These are phyloP conservation scores for Peucedramus taeniatus DNA, from an alignment of 2,113 vertebrate genomes.

Conservation along the genomic window DNA sequence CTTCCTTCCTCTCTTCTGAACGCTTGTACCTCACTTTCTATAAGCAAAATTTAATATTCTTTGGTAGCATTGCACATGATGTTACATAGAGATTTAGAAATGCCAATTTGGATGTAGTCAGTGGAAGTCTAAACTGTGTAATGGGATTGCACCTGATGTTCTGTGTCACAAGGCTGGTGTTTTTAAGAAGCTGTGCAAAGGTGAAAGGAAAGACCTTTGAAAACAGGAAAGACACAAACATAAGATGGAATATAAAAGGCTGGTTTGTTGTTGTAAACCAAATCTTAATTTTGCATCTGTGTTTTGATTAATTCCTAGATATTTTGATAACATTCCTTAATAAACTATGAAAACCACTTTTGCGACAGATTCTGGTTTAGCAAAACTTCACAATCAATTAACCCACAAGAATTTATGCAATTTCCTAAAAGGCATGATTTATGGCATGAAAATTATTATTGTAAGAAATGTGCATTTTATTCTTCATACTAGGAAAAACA, in stretches of 20 bases:
- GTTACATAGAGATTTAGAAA: neutral
- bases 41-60: neutral
- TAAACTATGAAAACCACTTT: neutral
- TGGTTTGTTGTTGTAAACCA: neutral
- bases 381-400: neutral
- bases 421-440: neutral
- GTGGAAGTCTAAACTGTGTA: neutral
- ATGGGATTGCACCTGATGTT: neutral
- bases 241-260: neutral
- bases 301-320: neutral
- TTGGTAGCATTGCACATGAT: neutral
- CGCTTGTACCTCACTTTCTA: neutral
- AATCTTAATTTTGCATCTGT: neutral
- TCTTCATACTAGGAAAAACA: slow-evolving; percentile 10
- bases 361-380: neutral
- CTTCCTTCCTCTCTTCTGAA: neutral
- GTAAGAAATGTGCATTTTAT: neutral
- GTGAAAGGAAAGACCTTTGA: neutral
- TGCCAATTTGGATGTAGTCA: neutral
- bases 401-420: neutral
- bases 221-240: neutral
- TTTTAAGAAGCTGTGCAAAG: neutral
- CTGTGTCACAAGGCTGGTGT: neutral
- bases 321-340: neutral
- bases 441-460: neutral